Conservation (phyloP, 2,888 invertebrate species). For the Chrysolina americana region DNA sequence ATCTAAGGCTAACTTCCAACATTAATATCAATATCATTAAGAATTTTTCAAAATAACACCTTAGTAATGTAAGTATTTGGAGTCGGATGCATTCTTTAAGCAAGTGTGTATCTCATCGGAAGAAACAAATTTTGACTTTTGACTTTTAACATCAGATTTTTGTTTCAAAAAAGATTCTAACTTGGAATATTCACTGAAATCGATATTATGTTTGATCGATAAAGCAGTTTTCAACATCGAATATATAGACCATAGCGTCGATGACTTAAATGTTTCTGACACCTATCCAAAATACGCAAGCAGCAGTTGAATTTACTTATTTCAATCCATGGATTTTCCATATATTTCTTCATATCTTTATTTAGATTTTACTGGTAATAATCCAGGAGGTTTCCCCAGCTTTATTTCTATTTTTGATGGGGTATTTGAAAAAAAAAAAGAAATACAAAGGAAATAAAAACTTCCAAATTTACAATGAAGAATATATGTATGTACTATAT, state of each 20-base stretch:
- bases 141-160: background rate
- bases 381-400: too few relatives aligned
- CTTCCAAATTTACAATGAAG: too few relatives aligned
- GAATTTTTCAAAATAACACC: too few relatives aligned
- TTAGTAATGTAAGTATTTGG: background rate
- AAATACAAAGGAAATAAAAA: too few relatives aligned
- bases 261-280: background rate
- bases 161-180: background rate
- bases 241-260: too few relatives aligned
- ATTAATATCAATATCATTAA: too few relatives aligned
- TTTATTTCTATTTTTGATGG: too few relatives aligned
- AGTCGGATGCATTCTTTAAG: background rate
- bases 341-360: background rate
- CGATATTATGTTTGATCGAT: background rate
- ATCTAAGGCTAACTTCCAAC: too few relatives aligned
- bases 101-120: background rate
- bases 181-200: background rate
- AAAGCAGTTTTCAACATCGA: background rate
- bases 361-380: background rate
- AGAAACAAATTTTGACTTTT: background rate
- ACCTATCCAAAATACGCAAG: too few relatives aligned
- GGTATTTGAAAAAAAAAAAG: too few relatives aligned
- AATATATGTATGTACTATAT: too few relatives aligned
- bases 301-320: background rate
- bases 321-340: background rate